Base-by-base conservation (phyloP, 1,140 invertebrate species). In the Proctacanthus coquilletti region DNA sequence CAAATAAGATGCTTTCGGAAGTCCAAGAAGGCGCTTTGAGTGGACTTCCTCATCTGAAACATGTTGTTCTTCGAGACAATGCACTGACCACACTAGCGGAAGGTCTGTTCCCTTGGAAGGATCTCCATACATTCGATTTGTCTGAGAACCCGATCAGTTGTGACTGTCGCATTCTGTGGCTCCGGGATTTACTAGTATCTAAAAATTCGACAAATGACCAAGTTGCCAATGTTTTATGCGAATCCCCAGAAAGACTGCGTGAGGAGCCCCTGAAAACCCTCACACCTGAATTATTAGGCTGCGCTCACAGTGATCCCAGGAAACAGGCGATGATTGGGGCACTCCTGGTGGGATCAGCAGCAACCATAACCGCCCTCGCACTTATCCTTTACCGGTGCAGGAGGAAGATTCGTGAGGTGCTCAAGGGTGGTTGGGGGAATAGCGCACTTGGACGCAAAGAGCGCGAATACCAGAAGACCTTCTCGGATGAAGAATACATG, bases 391-490 rank as follows among this genome's bases (percentile, higher is more conserved):
- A 86, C 53, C 72, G 78, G 45, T 82, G 81, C 48, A 72, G 84
- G 27, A 74, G 80, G 18, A 62, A 68, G 15, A 75, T 91, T 33
- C 71, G 80, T 3, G 80, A 84, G 48, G 72, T 77, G 15, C 63
- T 86, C 19, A 86, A 85, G 54, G 83, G 82, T 52, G 80, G 83
- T 39, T 84, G 80, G 78, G 69, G 68, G 40, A 84, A 82, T 51
- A 72, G 80, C 5, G 69, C 74, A 3, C 74, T 80, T 38, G 75
- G 74, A 2, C 67, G 80, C 5, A 87, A 86, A 51, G 82, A 86
- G 56, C 75, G 83, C 35, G 83, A 86, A 52, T 88, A 88, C 51
- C 81, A 85, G 52, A 86, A 88, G 61, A 85, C 82, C 2, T 84
- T 81, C 52, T 81, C 79, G 13, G 81, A 83, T 15, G 83, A 85